Evolutionary conservation across 1,140 invertebrate species (phyloP), one percentile per base, ranked within the genome.

Genomic region (Gonatopus flavifemur): DNA sequence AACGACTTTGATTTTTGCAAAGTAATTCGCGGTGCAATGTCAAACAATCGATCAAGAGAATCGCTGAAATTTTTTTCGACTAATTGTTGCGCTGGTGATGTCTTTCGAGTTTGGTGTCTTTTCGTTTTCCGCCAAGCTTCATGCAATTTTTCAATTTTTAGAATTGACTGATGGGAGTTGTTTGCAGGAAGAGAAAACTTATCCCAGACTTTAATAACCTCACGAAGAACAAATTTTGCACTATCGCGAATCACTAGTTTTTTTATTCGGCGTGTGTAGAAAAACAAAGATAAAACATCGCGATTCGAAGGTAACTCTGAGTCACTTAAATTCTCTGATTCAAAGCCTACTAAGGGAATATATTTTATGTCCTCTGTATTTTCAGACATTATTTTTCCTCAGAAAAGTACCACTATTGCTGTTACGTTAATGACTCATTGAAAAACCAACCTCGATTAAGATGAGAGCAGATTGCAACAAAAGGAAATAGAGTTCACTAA

Each of bases 311-410:
- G 42, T 31, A 44, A 21, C 15, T 19, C 32, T 9, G 30, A 20
- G 15, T 9, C 18, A 33, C 13, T 44, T 2, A 32, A 9, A 19
- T 21, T 31, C 13, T 20, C 32, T 5, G 18, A 4, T 44, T 44
- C 30, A 44, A 32, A 32, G 12, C 42, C 42, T 13, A 44, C 32
- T n/a, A 44, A 15, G 13, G 8, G 13, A 19, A 32, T 43, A 28
- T 25, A n/a, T 3, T 19, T 5, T 19, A 15, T 28, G 6, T 28
- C 6, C 25, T 28, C 12, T 28, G 25, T 28, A 7, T 12, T 28
- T 12, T 28, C 12, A 7, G 25, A 28, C 25, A 28, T 28, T 28
- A n/a, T 28, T 28, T 28, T 28, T 12, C 6, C 6, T 28, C 25
- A 28, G 25, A 7, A 6, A 28, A 28, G 12, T 28, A 28, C 12